phyloP scores from a whole-genome alignment of 2,888 invertebrate genomes.

The Cerceris rybyensis region DNA sequence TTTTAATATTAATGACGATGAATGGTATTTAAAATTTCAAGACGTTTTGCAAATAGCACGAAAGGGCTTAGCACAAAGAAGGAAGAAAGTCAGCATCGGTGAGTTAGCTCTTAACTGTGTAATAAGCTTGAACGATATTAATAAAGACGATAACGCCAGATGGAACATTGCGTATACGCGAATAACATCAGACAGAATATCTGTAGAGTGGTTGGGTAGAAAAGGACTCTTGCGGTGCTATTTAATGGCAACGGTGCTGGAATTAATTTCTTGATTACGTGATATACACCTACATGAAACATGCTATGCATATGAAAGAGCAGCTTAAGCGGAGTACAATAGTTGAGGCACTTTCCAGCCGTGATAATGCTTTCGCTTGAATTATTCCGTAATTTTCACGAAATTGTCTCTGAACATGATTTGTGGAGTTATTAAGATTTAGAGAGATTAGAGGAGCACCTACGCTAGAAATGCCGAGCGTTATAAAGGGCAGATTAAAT shows the following conservation, averaged over 20 bases:
- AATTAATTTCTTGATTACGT: slow-evolving; percentile 67
- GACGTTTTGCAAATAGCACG: neutral
- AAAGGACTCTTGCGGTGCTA: slow-evolving; percentile 27
- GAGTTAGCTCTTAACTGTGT: neutral
- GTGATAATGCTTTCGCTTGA: slow-evolving; percentile 65
- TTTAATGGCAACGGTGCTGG: slow-evolving; percentile 39
- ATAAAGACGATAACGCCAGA: neutral
- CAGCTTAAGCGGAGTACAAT: slow-evolving; percentile 68
- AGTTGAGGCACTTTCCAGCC: slow-evolving; percentile 63
- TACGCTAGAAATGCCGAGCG: slow-evolving; percentile 31
- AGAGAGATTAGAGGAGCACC: slow-evolving; percentile 55
- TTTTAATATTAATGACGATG: no score
- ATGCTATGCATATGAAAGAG: slow-evolving; percentile 66
- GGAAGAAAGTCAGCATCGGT: neutral
- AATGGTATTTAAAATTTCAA: no score
- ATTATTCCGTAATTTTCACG: slow-evolving; percentile 68
- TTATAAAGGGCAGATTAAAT: slow-evolving; percentile 45
- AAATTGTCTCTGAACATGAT: slow-evolving; percentile 66
- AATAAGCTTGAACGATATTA: neutral
- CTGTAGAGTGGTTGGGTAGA: slow-evolving; percentile 21
- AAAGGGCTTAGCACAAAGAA: neutral
- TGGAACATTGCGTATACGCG: slow-evolving; percentile 2
- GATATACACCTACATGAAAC: slow-evolving; percentile 56
- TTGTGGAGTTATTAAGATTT: slow-evolving; percentile 67
- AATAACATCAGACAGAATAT: slow-evolving; percentile 13